Evolutionary conservation across 2,113 vertebrate species (phyloP).

Genomic region (Apus apus): DNA sequence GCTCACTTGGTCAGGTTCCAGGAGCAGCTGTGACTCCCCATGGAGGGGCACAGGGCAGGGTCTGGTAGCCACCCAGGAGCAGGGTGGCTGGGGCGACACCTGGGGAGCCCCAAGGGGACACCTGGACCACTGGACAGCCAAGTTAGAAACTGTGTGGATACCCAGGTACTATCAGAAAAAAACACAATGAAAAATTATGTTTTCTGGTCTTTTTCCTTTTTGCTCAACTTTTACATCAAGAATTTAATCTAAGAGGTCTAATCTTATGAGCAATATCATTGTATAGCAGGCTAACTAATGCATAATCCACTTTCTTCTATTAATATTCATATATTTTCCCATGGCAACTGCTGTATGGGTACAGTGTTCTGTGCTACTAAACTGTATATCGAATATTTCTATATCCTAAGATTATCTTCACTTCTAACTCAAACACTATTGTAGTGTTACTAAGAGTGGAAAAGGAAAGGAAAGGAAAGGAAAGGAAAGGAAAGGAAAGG

Average conservation of each 20-base stretch:
- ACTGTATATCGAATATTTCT: not conserved
- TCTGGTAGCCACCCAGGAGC: not conserved
- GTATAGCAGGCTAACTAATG: not conserved
- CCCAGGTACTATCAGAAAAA: not conserved
- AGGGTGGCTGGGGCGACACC: not conserved
- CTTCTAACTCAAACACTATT: not conserved
- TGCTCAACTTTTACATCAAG: not conserved
- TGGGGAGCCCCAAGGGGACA: too few species aligned
- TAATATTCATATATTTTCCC: not conserved
- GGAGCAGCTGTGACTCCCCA: accelerated
- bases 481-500: too few species aligned
- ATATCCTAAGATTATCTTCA: not conserved
- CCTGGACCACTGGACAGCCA: not conserved
- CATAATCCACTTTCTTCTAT: not conserved
- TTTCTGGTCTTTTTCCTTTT: not conserved
- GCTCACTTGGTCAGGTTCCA: not conserved
- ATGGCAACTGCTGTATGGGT: not conserved
- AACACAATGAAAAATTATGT: not conserved
- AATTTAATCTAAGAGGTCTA: not conserved
- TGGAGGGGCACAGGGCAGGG: too few species aligned
- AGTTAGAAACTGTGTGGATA: not conserved
- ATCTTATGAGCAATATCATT: not conserved
- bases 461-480: too few species aligned
- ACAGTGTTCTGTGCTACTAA: not conserved
- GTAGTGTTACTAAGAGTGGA: too few species aligned